These are phyloP conservation scores for Sebastes steindachneri DNA, from an alignment of 2,797 vertebrate species.

Conservation along the genomic window DNA sequence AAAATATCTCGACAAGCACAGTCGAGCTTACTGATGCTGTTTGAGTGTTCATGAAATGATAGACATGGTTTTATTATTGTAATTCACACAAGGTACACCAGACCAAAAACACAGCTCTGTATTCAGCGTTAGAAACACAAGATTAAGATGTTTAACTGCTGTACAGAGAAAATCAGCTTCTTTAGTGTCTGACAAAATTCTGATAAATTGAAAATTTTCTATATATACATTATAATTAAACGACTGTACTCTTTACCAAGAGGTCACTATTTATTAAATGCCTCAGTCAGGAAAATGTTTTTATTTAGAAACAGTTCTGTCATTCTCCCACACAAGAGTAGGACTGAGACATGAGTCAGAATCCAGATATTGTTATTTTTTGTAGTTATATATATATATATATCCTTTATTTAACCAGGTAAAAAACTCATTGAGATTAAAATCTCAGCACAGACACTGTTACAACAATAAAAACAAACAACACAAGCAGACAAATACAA, in stretches of 20 bases:
- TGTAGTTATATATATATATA: too few relatives aligned
- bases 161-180: not conserved
- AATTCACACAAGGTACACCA: not conserved
- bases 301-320: not conserved
- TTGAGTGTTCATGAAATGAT: not conserved
- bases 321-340: not conserved
- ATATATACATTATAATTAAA: not conserved
- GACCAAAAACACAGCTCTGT: not conserved
- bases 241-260: not conserved
- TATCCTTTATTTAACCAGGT: too few relatives aligned
- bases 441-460: too few relatives aligned
- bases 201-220: not conserved
- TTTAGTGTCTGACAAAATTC: not conserved
- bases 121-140: not conserved
- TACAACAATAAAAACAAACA: too few relatives aligned
- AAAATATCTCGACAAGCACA: constrained; percentile 3
- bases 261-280: not conserved
- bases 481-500: too few relatives aligned
- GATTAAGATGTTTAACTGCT: not conserved
- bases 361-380: not conserved
- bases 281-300: not conserved
- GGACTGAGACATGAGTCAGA: not conserved
- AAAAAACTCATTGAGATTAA: too few relatives aligned
- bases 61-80: not conserved
- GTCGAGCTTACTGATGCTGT: not conserved